phyloP scores from a whole-genome alignment of 2,113 vertebrate genomes.

The Corythaixoides concolor region DNA sequence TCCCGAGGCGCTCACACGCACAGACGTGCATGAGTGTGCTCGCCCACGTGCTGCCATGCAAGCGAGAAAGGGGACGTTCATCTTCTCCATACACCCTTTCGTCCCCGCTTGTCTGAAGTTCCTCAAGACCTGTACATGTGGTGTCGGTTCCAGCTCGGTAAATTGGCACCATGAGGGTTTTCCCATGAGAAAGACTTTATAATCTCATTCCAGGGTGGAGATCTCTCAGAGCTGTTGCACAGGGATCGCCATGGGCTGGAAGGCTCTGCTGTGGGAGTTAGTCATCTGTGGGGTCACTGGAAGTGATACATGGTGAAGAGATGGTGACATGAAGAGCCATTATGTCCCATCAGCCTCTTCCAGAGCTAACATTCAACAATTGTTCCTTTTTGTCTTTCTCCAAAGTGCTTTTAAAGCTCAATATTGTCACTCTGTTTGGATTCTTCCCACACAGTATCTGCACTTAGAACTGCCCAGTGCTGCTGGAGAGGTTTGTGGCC shows the following conservation, averaged over 20 bases:
- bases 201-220: background rate
- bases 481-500: constrained; percentile 19
- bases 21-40: background rate
- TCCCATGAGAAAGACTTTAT: background rate
- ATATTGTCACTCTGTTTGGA: background rate
- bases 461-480: constrained; percentile 16
- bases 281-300: background rate
- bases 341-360: background rate
- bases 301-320: background rate
- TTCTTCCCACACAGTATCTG: background rate
- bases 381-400: background rate
- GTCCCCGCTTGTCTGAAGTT: background rate
- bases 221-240: background rate
- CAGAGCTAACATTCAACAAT: background rate
- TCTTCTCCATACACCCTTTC: background rate
- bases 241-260: background rate
- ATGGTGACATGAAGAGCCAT: background rate
- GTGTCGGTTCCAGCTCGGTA: background rate
- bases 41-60: background rate
- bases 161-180: background rate
- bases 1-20: background rate
- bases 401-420: background rate
- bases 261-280: background rate
- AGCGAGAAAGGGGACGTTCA: accelerated
- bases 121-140: background rate